These are phyloP conservation scores for Argyresthia goedartella DNA, from an alignment of 2,888 invertebrate species.

Conservation along the genomic window DNA sequence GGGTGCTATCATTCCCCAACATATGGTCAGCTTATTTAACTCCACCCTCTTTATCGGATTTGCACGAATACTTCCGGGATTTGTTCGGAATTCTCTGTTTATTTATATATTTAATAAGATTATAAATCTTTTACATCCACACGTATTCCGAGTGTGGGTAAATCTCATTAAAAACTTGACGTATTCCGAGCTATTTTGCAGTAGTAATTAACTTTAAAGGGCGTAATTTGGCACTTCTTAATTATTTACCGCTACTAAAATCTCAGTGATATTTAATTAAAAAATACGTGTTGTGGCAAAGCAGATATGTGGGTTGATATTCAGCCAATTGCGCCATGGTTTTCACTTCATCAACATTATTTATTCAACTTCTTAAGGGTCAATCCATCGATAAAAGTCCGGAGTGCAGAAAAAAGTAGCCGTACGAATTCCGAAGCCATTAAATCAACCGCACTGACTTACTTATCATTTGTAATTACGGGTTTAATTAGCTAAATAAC, in stretches of 20 bases:
- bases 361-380: slow-evolving; percentile 38
- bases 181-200: no score
- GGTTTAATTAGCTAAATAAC: no score
- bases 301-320: slow-evolving; percentile 13
- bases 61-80: no score
- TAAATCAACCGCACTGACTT: slow-evolving; percentile 34
- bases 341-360: slow-evolving; percentile 57
- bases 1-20: no score
- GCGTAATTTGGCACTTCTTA: slow-evolving; percentile 15
- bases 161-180: no score
- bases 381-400: slow-evolving; percentile 50
- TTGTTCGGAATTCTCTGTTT: no score
- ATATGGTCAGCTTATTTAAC: no score
- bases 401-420: slow-evolving; percentile 35
- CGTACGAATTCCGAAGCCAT: slow-evolving; percentile 33
- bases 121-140: no score
- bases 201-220: slow-evolving; percentile 9
- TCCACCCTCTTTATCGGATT: no score
- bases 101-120: no score
- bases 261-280: slow-evolving; percentile 25
- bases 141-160: no score
- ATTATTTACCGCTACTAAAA: slow-evolving; percentile 13
- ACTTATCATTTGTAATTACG: not conserved
- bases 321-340: slow-evolving; percentile 29
- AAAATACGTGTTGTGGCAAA: slow-evolving; percentile 23